These are phyloP conservation scores for Rhynchopsitta pachyrhyncha DNA, from an alignment of 2,113 vertebrate species.

Conservation along the genomic window DNA sequence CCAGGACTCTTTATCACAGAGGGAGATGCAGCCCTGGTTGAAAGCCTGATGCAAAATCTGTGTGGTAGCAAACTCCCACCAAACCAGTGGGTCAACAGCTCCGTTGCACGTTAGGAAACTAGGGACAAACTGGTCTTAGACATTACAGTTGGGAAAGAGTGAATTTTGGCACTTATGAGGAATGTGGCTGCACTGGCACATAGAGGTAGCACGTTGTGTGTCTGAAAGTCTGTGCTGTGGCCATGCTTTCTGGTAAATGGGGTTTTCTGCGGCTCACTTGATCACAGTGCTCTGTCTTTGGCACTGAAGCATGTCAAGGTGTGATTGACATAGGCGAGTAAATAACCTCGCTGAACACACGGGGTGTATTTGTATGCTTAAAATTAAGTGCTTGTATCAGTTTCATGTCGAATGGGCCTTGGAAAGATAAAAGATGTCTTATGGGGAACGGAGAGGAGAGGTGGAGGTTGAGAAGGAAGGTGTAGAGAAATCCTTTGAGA, in stretches of 20 bases:
- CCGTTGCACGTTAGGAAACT: fast-evolving
- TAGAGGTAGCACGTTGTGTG: fast-evolving
- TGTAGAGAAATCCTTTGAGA: not conserved
- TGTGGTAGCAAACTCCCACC: not conserved
- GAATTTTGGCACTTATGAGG: not conserved
- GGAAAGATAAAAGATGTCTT: not conserved
- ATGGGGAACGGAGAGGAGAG: not conserved
- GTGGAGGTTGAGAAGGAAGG: not conserved
- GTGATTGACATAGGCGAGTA: not conserved
- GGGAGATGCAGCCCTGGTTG: not conserved
- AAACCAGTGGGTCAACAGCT: not conserved
- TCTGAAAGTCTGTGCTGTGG: not conserved
- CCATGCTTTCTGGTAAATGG: fast-evolving
- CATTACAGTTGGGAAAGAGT: not conserved
- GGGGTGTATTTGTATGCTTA: fast-evolving
- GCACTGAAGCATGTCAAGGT: not conserved
- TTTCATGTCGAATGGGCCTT: not conserved
- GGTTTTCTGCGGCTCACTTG: not conserved
- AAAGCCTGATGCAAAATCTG: not conserved
- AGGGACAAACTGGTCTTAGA: not conserved
- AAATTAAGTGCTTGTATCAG: not conserved
- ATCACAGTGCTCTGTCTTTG: not conserved
- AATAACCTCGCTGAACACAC: not conserved
- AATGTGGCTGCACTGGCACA: fast-evolving
- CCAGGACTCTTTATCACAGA: not conserved